Evolutionary conservation across 2,113 vertebrate genomes (phyloP), one percentile per base, ranked within the genome.

Genomic region (Halichoerus grypus): DNA sequence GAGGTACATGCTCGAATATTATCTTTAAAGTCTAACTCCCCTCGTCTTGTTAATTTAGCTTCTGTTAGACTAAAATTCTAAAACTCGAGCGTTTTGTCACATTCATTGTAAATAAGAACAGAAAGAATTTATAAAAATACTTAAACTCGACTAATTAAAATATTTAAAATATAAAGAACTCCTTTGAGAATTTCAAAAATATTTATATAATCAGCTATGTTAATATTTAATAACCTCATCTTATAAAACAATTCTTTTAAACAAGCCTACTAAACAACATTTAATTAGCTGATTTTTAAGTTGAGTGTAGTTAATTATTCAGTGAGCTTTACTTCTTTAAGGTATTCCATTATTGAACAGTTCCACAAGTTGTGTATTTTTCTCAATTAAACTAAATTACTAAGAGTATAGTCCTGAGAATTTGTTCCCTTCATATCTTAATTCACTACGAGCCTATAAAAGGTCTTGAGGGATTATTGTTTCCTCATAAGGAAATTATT

Each of bases 1-100:
- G 99, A 99, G 99, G 99, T 99, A 98, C 0, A 9, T 9, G 57
- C 21, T 31, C 84, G 4, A 55, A 3, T 1, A 16, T 2, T 49
- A 9, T 55, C 26, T 24, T 21, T 49, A 42, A 16, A 3, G 5
- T 28, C 19, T 46, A 3, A 3, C 4, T 74, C 39, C 22, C 2
- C 22, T 6, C 0, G 0, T 74, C 19, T 55, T 4, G 5, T n/a
- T 46, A 24, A 39, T 12, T 46, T 49, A 83, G 10, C 3, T 21
- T 82, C 53, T 72, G 16, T 26, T n/a, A 28, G 4, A 21, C 21
- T 21, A 7, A 28, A 79, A 92, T 63, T 91, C 65, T 86, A 76
- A 90, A 90, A 49, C 33, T 51, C 26, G 1, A 39, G 46, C 81
- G 24, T 39, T 51, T 4, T 21, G 26, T 76, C 49, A 46, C 14